Conservation (phyloP, 2,888 invertebrate genomes). For the Dryococelus australis region DNA sequence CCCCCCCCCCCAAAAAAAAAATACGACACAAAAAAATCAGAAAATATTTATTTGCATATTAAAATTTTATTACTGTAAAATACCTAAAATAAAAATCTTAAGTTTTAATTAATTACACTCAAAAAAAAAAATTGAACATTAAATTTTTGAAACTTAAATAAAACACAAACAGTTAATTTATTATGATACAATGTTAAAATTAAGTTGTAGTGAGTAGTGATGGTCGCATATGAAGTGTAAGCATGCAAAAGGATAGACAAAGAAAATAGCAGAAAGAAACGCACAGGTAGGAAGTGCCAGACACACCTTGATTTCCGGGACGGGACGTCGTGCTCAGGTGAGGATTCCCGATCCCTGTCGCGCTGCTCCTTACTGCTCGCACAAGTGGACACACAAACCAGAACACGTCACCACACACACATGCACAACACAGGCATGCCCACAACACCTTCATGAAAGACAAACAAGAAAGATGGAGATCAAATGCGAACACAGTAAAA, state of each 20-base stretch:
- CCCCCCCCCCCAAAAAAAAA: no score
- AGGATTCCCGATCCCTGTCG: constrained; percentile 76
- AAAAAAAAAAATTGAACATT: no score
- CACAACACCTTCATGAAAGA: constrained; percentile 32
- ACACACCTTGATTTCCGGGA: constrained; percentile 46
- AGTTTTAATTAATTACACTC: no score
- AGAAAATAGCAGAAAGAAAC: not conserved
- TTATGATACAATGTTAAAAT: no score
- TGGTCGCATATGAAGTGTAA: not conserved
- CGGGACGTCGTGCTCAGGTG: constrained; percentile 62
- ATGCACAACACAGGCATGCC: constrained; percentile 43
- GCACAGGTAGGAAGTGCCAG: not conserved
- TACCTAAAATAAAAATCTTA: no score
- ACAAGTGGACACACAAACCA: constrained; percentile 36
- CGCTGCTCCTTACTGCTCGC: constrained; percentile 69
- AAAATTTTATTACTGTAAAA: no score
- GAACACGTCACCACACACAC: constrained; percentile 44
- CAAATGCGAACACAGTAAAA: not conserved
- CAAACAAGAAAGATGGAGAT: constrained; percentile 29
- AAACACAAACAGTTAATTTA: no score
- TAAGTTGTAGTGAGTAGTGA: no score
- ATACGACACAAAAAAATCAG: no score
- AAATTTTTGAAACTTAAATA: no score
- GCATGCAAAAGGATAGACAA: not conserved
- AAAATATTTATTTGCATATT: no score